Evolutionary conservation across 2,113 vertebrate species (phyloP).

Genomic region (Anguilla japonica): DNA sequence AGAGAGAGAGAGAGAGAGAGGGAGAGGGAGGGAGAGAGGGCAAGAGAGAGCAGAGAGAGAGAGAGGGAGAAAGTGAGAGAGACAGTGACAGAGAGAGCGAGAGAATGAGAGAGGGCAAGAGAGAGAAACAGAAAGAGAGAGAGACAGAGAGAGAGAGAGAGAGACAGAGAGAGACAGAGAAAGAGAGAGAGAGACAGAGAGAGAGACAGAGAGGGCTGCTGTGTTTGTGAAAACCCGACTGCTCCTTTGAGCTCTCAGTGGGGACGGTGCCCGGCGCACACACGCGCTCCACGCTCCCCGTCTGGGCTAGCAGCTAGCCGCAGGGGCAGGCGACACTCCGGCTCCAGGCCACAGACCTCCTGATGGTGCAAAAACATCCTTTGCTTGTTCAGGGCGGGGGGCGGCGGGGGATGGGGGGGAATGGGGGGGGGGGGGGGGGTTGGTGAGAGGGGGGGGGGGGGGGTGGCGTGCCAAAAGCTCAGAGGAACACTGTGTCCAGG

Average conservation of each 20-base stretch:
- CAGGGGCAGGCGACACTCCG: constrained; percentile 56
- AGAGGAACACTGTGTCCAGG: constrained; percentile 62
- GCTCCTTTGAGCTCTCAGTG: constrained; percentile 35
- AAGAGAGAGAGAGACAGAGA: constrained; percentile 33
- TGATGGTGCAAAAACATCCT: constrained; percentile 66
- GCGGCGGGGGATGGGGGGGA: constrained; percentile 21
- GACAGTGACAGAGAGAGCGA: too few relatives aligned
- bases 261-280: constrained; percentile 61
- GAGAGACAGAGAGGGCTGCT: constrained; percentile 26
- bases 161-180: constrained; percentile 23
- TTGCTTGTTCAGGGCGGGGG: constrained; percentile 29
- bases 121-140: too few relatives aligned
- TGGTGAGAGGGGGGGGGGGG: constrained; percentile 27
- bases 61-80: too few relatives aligned
- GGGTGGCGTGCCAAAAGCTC: constrained; percentile 49
- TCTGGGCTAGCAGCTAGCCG: constrained; percentile 52
- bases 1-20: too few relatives aligned
- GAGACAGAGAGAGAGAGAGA: constrained; percentile 34
- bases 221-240: constrained; percentile 32
- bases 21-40: too few relatives aligned
- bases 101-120: too few relatives aligned
- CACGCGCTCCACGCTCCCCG: constrained; percentile 49
- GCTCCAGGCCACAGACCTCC: constrained; percentile 61
- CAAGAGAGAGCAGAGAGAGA: too few relatives aligned
- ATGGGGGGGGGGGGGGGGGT: constrained; percentile 45